Evolutionary conservation across 2,113 vertebrate genomes (phyloP), one percentile per base, ranked within the genome.

Genomic region (Geothlypis trichas): DNA sequence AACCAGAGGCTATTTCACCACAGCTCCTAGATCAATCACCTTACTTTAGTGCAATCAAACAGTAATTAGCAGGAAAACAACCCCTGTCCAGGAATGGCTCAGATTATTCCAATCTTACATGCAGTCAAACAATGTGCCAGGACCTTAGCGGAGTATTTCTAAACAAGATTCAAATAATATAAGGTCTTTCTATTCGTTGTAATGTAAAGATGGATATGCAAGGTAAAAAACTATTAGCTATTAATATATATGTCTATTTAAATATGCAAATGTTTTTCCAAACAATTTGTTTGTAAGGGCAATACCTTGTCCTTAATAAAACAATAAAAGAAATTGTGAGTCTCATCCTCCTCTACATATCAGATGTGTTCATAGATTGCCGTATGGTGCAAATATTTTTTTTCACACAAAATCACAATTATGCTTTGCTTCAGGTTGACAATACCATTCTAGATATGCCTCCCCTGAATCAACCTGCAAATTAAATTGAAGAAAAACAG

Each of bases 211-310:
- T 59, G 10, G 27, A 81, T 86, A 78, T 46, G 37, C 20, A 83
- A 62, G 16, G 33, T 26, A 90, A 93, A 78, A 4, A 26, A 84
- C 2, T 27, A 62, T 51, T 74, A 91, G 27, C 90, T 83, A 94
- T 79, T 88, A 80, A 95, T 61, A 95, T 61, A 6, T 9, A 95
- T 61, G 11, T 52, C 24, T 94, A 44, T 91, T 92, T 77, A 94
- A 75, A 92, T 52, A 95, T 20, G 65, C n/a, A 83, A 93, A 81
- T 80, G 1, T 63, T 92, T 87, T 73, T 28, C 44, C 54, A 74
- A 83, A 79, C 27, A 81, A 90, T 44, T 65, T 80, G 16, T 66
- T 94, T 93, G 30, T 49, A 78, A 89, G 67, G 55, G 37, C 39
- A 91, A 87, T 41, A 90, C 2, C 23, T 46, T 81, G 37, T 16